Evolutionary conservation across 2,797 vertebrate genomes (phyloP).

Genomic region (Urocyon cinereoargenteus): DNA sequence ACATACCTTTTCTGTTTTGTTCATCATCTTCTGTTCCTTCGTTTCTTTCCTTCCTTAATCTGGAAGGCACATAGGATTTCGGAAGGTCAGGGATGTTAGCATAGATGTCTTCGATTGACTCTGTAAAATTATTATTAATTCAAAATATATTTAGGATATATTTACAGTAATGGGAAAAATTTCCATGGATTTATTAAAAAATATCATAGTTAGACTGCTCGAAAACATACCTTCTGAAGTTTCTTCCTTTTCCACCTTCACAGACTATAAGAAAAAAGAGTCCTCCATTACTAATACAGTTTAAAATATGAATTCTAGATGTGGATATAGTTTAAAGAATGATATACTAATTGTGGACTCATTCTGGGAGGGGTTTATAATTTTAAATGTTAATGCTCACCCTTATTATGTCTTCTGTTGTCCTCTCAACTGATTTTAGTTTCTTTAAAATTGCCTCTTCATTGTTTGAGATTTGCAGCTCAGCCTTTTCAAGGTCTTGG

Average conservation of each 20-base stretch:
- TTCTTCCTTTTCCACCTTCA: constrained; percentile 91
- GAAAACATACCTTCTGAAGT: constrained; percentile 90
- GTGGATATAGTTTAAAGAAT: background rate
- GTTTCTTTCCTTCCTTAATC: constrained; percentile 85
- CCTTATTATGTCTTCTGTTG: constrained; percentile 96
- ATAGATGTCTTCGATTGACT: constrained; percentile 89
- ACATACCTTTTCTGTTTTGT: constrained; percentile 93
- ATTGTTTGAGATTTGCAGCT: constrained; percentile 93
- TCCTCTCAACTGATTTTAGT: constrained; percentile 95
- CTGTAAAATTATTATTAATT: constrained; percentile 87
- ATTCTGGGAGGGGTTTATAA: background rate
- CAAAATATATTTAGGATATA: constrained; percentile 63
- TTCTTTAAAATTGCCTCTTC: constrained; percentile 94
- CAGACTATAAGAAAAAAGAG: constrained; percentile 90
- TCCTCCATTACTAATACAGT: constrained; percentile 66
- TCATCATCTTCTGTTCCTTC: constrained; percentile 83
- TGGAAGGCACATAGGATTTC: constrained; percentile 87
- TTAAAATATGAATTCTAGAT: constrained; percentile 67
- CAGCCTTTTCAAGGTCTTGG: constrained; percentile 92
- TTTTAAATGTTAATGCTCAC: constrained; percentile 85
- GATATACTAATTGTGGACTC: background rate
- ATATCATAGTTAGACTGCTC: constrained; percentile 60
- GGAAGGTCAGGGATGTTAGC: constrained; percentile 91
- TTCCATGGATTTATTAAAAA: constrained; percentile 30
- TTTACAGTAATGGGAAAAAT: background rate